These are phyloP conservation scores for Urocyon cinereoargenteus DNA, from an alignment of 2,797 vertebrate species.

Conservation along the genomic window DNA sequence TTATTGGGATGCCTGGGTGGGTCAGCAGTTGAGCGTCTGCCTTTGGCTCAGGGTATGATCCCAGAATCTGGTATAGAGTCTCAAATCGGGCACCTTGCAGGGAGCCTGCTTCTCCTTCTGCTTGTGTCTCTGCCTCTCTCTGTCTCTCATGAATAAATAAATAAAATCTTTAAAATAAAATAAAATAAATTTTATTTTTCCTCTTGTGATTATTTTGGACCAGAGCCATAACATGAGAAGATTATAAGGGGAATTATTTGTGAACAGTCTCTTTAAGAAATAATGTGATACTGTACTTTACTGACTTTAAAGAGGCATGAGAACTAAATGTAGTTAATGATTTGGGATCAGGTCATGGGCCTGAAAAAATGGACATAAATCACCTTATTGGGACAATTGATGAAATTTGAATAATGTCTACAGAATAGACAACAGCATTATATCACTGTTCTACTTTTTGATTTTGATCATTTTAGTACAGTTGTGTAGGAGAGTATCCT, in stretches of 20 bases:
- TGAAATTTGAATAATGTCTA: not conserved
- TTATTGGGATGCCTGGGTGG: too few relatives aligned
- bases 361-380: not conserved
- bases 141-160: too few relatives aligned
- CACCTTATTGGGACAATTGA: not conserved
- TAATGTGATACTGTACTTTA: not conserved
- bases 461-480: not conserved
- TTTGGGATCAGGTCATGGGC: not conserved
- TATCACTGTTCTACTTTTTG: not conserved
- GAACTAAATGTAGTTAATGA: not conserved
- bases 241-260: not conserved
- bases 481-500: not conserved
- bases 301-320: not conserved
- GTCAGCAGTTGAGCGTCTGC: too few relatives aligned
- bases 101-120: too few relatives aligned
- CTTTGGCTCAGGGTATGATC: too few relatives aligned
- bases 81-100: too few relatives aligned
- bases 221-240: not conserved
- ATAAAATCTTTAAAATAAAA: too few relatives aligned
- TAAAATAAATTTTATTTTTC: not conserved
- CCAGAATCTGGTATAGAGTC: too few relatives aligned
- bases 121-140: too few relatives aligned
- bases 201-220: conserved; percentile 20
- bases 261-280: not conserved
- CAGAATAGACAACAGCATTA: not conserved